Evolutionary conservation across 2,113 vertebrate genomes (phyloP).

Genomic region (Gymnogyps californianus): DNA sequence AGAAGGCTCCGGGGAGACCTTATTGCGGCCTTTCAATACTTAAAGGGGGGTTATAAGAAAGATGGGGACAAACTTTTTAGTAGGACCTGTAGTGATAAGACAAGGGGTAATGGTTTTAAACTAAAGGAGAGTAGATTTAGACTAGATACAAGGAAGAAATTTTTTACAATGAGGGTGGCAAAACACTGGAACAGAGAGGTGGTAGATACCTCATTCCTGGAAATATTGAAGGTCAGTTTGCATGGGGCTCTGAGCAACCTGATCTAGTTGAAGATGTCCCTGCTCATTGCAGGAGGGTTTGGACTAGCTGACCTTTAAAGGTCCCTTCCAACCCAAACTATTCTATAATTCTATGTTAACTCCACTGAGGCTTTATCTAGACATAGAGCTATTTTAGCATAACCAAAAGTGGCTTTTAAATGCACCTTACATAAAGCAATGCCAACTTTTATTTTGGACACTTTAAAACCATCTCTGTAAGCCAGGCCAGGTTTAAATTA

Average conservation of each 20-base stretch:
- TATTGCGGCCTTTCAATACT: neutral
- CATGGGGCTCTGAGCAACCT: neutral
- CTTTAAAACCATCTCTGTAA: neutral
- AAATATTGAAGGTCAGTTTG: neutral
- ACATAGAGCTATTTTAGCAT: neutral
- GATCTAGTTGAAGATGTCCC: neutral
- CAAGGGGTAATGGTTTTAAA: neutral
- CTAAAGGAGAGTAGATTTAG: neutral
- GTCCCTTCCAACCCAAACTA: neutral
- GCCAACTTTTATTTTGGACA: neutral
- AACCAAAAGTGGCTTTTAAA: neutral
- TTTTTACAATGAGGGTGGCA: neutral
- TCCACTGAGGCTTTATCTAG: neutral
- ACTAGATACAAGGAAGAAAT: neutral
- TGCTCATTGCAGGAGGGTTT: neutral
- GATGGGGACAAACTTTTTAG: neutral
- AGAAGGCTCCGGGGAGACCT: neutral
- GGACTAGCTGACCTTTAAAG: neutral
- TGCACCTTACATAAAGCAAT: neutral
- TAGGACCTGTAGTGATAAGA: accelerated
- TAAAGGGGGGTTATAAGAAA: neutral
- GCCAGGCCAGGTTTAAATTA: neutral
- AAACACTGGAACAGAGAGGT: neutral
- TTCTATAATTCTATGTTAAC: neutral
- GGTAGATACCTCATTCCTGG: neutral